Conservation (phyloP, 2,113 vertebrate genomes). For the Paradoxurus hermaphroditus region DNA sequence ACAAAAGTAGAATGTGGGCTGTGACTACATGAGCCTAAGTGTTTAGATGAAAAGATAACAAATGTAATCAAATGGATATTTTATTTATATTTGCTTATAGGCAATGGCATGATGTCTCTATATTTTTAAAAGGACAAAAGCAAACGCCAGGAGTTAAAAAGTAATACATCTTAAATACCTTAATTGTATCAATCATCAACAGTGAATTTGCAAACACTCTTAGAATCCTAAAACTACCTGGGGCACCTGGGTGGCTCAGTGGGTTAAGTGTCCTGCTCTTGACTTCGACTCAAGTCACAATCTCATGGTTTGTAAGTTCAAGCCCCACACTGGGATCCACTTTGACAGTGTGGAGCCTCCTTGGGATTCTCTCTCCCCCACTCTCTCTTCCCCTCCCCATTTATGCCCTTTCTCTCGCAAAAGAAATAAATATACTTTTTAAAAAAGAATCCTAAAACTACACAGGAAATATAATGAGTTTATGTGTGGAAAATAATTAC, state of each 20-base stretch:
- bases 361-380: too few relatives aligned
- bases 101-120: not conserved
- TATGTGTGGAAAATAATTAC: not conserved
- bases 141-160: not conserved
- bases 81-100: not conserved
- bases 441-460: not conserved
- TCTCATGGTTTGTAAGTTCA: too few relatives aligned
- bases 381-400: too few relatives aligned
- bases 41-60: not conserved
- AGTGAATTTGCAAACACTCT: not conserved
- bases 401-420: too few relatives aligned
- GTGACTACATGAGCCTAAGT: not conserved
- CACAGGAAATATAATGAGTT: not conserved
- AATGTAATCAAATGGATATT: not conserved
- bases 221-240: not conserved
- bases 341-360: too few relatives aligned
- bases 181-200: not conserved
- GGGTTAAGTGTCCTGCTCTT: too few relatives aligned
- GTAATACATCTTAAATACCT: not conserved
- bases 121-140: not conserved
- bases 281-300: too few relatives aligned
- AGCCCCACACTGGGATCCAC: too few relatives aligned
- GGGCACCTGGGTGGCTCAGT: too few relatives aligned
- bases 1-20: not conserved
- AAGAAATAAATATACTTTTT: too few relatives aligned